Percentiles rank a stretch among this genome's conserved stretches.
These are phyloP conservation scores for Phylloscopus trochilus DNA, from an alignment of 2,113 vertebrate genomes.

Conservation along the genomic window DNA sequence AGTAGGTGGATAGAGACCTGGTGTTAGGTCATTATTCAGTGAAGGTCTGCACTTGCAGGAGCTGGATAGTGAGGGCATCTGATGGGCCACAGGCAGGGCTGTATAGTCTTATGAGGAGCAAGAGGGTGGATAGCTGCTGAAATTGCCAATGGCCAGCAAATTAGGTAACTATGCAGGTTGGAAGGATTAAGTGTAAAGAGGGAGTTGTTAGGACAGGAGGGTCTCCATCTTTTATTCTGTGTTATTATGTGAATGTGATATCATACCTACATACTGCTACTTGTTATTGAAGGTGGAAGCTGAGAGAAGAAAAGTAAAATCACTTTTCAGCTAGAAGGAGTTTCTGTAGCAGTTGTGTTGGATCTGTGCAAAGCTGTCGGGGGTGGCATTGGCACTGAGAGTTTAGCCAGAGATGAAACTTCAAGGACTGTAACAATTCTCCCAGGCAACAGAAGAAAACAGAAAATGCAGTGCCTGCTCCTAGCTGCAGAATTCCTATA, in stretches of 20 bases:
- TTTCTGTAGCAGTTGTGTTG: neutral
- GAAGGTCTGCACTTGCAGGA: neutral
- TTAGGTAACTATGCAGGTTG: neutral
- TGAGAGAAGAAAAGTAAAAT: neutral
- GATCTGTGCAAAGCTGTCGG: neutral
- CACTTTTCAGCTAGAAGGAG: neutral
- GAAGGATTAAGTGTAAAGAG: neutral
- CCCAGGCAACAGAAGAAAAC: neutral
- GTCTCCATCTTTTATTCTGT: neutral
- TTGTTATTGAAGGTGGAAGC: neutral
- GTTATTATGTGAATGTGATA: neutral
- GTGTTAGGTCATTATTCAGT: neutral
- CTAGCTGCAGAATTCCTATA: neutral
- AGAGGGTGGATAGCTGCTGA: neutral
- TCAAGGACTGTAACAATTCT: neutral
- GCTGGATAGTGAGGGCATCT: neutral
- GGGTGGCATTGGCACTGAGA: neutral
- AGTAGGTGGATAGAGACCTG: neutral
- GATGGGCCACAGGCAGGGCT: neutral
- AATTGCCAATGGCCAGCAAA: neutral
- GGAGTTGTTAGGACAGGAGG: neutral
- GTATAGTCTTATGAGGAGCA: neutral
- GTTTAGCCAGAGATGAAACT: neutral
- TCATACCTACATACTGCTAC: neutral
- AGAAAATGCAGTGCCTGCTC: neutral